Evolutionary conservation across 2,113 vertebrate species (phyloP).

Genomic region (Neolamprologus kungweensis): DNA sequence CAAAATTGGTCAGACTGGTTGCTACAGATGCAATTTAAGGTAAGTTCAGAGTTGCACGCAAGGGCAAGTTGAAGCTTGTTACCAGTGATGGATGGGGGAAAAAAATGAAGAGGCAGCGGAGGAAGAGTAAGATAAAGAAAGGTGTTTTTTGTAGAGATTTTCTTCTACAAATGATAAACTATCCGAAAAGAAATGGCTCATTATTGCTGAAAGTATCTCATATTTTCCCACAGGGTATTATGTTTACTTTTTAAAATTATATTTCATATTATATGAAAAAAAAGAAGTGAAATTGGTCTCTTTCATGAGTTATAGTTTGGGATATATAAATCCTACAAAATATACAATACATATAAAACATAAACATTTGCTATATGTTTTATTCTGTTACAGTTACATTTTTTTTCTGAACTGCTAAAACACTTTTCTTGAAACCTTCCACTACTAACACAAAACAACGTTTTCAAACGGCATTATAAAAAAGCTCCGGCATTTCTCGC

Average conservation of each 20-base stretch:
- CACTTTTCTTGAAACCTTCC: neutral
- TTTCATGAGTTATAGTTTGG: neutral
- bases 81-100: neutral
- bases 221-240: fast-evolving
- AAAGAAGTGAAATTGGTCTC: neutral
- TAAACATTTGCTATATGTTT: neutral
- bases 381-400: neutral
- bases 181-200: neutral
- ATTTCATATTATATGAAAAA: neutral
- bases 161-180: neutral
- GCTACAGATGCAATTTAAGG: neutral
- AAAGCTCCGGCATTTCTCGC: neutral
- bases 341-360: neutral
- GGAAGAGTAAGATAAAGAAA: neutral
- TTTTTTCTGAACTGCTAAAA: neutral
- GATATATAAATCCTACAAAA: neutral
- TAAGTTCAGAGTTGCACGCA: neutral
- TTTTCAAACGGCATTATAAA: neutral
- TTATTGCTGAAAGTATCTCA: neutral
- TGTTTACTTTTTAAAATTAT: neutral
- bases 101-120: neutral
- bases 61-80: neutral
- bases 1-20: neutral
- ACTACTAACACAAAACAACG: neutral
- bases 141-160: neutral